phyloP scores from a whole-genome alignment of 1,140 invertebrate genomes.

The Lineus longissimus region DNA sequence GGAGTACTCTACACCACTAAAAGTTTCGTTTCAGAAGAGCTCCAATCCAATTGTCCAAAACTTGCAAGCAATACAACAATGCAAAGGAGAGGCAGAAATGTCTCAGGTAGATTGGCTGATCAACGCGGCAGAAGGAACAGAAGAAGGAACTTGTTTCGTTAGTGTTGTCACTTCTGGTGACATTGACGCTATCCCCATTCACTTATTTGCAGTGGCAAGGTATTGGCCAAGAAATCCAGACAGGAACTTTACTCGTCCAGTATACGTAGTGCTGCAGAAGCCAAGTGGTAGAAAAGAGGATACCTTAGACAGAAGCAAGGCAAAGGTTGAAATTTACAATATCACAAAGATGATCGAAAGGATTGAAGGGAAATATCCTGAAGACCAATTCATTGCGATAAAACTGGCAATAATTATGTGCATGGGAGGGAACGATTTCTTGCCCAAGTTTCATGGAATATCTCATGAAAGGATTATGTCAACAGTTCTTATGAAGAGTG shows the following conservation, averaged over 20 bases:
- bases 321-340: constrained; percentile 10
- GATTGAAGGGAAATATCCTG: constrained; percentile 1
- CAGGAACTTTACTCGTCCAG: constrained; percentile 5
- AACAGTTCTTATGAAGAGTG: constrained; percentile 3
- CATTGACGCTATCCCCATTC: constrained; percentile 15
- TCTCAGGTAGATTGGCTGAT: too few relatives aligned
- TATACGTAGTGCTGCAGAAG: constrained; percentile 17
- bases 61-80: too few relatives aligned
- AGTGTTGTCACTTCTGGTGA: constrained; percentile 19
- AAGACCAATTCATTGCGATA: constrained; percentile 9
- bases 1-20: too few relatives aligned
- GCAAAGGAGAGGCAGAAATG: too few relatives aligned
- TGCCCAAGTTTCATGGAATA: constrained; percentile 19
- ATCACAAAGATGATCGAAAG: constrained; percentile 12
- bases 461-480: constrained; percentile 13
- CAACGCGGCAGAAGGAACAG: too few relatives aligned
- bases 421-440: constrained; percentile 17
- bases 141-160: too few relatives aligned
- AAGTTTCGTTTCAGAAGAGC: too few relatives aligned
- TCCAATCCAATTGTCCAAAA: too few relatives aligned
- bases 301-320: too few relatives aligned
- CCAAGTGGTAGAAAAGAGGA: constrained; percentile 4
- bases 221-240: constrained; percentile 12
- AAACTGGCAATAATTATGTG: constrained; percentile 14
- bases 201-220: constrained; percentile 15